Conservation (phyloP, 2,113 vertebrate genomes). For the Chaetops frenatus region DNA sequence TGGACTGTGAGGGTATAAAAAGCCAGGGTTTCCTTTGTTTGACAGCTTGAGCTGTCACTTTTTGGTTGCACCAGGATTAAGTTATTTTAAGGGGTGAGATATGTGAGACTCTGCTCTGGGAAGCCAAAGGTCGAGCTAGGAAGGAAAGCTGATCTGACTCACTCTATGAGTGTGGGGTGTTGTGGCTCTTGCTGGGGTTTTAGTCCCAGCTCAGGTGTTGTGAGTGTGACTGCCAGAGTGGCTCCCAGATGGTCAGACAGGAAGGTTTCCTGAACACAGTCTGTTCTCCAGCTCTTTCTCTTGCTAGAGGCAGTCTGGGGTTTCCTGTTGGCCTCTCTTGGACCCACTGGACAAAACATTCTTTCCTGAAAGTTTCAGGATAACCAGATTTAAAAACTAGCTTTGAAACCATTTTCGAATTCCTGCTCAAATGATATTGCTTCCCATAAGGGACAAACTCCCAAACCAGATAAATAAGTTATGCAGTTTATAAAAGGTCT, state of each 20-base stretch:
- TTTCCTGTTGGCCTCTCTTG: neutral
- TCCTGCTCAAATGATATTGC: neutral
- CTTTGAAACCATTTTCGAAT: neutral
- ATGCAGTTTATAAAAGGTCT: neutral
- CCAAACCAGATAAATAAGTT: neutral
- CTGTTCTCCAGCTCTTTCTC: neutral
- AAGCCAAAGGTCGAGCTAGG: neutral
- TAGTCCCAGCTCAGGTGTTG: neutral
- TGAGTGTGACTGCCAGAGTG: neutral
- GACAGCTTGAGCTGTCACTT: neutral
- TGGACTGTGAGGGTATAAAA: neutral
- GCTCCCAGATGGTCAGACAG: neutral
- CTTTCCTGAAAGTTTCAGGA: neutral
- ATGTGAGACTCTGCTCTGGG: neutral
- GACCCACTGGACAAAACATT: neutral
- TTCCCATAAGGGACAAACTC: neutral
- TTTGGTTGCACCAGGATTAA: neutral
- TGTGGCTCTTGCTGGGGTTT: neutral
- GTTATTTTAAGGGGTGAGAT: neutral
- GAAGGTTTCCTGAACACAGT: neutral
- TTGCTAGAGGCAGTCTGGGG: neutral
- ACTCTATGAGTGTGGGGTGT: fast-evolving
- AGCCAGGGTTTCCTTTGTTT: neutral
- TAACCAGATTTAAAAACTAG: neutral
- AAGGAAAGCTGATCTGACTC: neutral